Evolutionary conservation across 2,888 invertebrate genomes (phyloP).

Genomic region (Sphaerophoria rueppellii): DNA sequence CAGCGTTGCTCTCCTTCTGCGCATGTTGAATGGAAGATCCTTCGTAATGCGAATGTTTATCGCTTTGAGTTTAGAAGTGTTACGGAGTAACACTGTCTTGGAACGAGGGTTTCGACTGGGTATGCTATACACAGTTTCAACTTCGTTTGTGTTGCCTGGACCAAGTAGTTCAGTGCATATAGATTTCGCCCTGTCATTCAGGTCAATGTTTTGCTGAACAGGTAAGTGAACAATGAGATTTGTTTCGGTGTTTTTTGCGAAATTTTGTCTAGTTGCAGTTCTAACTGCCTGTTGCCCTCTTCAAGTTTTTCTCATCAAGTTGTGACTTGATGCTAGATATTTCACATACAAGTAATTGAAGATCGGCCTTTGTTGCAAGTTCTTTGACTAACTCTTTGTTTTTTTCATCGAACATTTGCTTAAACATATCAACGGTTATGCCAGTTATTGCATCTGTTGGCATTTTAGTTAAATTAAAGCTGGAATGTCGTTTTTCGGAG

Average conservation of each 20-base stretch:
- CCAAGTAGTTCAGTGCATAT: constrained; percentile 4
- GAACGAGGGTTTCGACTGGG: constrained; percentile 13
- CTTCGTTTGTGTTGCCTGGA: neutral
- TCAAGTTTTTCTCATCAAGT: neutral
- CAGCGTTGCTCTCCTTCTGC: constrained; percentile 10
- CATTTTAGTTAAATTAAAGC: constrained; percentile 15
- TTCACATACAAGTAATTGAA: neutral
- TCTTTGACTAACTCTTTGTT: too few relatives aligned
- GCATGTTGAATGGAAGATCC: constrained; percentile 23
- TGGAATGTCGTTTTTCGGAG: constrained; percentile 1
- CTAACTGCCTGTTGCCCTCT: constrained; percentile 16
- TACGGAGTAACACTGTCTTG: constrained; percentile 22
- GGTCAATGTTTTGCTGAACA: neutral
- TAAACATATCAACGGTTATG: constrained; percentile 14
- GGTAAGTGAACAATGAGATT: constrained; percentile 2
- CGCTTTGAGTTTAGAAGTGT: constrained; percentile 7
- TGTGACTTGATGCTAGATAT: neutral
- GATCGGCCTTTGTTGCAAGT: too few relatives aligned
- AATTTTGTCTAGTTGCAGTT: constrained; percentile 15
- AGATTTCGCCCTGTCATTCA: constrained; percentile 4
- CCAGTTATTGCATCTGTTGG: neutral
- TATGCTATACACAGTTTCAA: constrained; percentile 18
- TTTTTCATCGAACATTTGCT: neutral
- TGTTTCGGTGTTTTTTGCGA: neutral
- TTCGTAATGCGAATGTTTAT: constrained; percentile 2